Evolutionary conservation across 35 echinoderm and acorn worm genomes (phyloP), one percentile per base, ranked within the genome.

Genomic region (Apostichopus japonicus): DNA sequence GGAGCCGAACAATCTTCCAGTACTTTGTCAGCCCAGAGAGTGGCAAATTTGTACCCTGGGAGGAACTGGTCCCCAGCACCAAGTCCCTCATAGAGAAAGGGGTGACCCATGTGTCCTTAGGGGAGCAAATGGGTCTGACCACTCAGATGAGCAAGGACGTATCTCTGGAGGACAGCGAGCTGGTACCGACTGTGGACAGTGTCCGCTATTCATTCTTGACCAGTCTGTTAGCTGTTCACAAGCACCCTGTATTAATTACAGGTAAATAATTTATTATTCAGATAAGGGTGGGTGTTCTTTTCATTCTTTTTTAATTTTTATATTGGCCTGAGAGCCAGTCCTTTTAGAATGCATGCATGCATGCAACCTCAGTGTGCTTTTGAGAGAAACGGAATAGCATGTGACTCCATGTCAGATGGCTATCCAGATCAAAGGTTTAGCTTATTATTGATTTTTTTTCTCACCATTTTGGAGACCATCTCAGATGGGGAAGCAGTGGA

Each of bases 31-130:
- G 93, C 79, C 82, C 94, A 10, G 97, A 99, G 92, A 99, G 93
- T 83, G 97, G 97, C 89, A 99, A 99, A 77, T 99, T 99, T 95
- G 97, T 99, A 15, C 93, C 93, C 10, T 99, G 97, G 97, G 97
- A 99, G 61, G 97, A 95, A 44, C 94, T 99, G 27, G 97, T 99
- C 0, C 95, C 97, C 56, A 96, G 95, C 55, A 99, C 97, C 54
- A 99, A 99, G 88, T 99, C 97, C 16, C 78, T 99, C 84, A 99
- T 99, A 70, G 97, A 99, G 61, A 99, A 99, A 90, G 97, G 97
- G 4, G 97, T 96, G 16, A 72, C 87, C 56, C 93, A 96, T 86
- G 92, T 96, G 9, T 98, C 97, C 9, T 79, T 99, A 10, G 97
- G 97, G 15, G 97, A 99, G 71, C 97, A 99, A 82, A 96, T 99